These are phyloP conservation scores for Muscicapa striata DNA, from an alignment of 2,797 vertebrate species.

Conservation along the genomic window DNA sequence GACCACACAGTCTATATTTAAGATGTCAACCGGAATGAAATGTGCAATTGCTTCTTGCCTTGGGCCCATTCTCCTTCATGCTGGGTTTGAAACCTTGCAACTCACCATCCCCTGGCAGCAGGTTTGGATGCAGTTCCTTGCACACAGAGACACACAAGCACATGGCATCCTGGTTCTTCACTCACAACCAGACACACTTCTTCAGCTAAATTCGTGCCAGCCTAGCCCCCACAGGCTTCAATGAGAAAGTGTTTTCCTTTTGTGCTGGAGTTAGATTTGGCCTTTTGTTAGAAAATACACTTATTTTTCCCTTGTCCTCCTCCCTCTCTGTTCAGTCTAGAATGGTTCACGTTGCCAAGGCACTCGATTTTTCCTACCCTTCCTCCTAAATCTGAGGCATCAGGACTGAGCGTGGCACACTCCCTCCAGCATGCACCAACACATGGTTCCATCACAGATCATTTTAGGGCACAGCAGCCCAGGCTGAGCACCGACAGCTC, in stretches of 20 bases:
- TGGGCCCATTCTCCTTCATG: not conserved
- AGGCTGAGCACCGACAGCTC: not conserved
- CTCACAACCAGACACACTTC: not conserved
- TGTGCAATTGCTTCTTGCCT: not conserved
- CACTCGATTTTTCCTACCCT: not conserved
- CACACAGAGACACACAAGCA: not conserved
- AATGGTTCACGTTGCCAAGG: accelerated
- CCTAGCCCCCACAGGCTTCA: not conserved
- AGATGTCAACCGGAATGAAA: not conserved
- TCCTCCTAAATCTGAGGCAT: not conserved
- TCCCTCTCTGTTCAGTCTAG: not conserved
- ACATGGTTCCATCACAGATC: not conserved
- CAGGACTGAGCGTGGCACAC: not conserved
- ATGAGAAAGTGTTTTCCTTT: not conserved
- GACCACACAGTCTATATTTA: not conserved
- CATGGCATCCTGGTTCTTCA: not conserved
- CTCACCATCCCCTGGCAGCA: not conserved
- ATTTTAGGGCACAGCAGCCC: not conserved
- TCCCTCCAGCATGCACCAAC: not conserved
- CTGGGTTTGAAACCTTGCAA: not conserved
- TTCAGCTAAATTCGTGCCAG: not conserved
- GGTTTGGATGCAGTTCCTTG: not conserved
- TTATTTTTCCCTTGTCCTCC: not conserved
- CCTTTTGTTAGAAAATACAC: not conserved
- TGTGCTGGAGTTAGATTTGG: not conserved